Conservation (phyloP, 1,140 invertebrate species). For the Adoxophyes honmai region DNA sequence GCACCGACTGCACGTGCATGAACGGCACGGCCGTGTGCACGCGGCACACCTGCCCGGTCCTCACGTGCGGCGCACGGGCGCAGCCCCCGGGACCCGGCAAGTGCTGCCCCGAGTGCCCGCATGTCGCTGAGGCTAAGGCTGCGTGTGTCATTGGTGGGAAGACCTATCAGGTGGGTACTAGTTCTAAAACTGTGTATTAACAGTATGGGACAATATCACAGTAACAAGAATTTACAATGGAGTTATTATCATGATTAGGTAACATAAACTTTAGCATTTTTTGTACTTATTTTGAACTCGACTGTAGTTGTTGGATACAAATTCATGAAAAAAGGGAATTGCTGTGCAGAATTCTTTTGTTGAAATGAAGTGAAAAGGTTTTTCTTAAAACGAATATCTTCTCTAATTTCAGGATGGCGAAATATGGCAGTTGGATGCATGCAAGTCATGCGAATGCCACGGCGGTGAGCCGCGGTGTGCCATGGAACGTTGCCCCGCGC, state of each 20-base stretch:
- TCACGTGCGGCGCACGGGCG: constrained; percentile 86
- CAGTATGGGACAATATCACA: no score
- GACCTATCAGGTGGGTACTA: constrained; percentile 79
- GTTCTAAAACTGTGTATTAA: neutral
- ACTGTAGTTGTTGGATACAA: no score
- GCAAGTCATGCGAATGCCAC: constrained; percentile 90
- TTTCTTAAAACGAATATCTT: constrained; percentile 18
- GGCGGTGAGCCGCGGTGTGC: constrained; percentile 89
- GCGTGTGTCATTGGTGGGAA: constrained; percentile 81
- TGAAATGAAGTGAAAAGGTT: no score
- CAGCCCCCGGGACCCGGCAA: constrained; percentile 80
- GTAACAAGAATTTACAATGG: no score
- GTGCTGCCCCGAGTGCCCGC: constrained; percentile 87
- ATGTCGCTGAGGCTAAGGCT: constrained; percentile 79
- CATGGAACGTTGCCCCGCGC: constrained; percentile 83
- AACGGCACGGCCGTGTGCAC: constrained; percentile 88
- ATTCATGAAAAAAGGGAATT: no score
- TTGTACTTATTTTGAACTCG: no score
- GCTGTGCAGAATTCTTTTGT: no score
- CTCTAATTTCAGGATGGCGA: constrained; percentile 86
- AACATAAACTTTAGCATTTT: no score
- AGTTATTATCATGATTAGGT: no score
- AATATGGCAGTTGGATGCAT: constrained; percentile 90
- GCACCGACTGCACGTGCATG: constrained; percentile 88
- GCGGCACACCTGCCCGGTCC: constrained; percentile 87